A percentile compares a stretch with the other conserved stretches of the same genome.
Conservation (phyloP, 2,888 invertebrate genomes). For the Drosophila lutescens region DNA sequence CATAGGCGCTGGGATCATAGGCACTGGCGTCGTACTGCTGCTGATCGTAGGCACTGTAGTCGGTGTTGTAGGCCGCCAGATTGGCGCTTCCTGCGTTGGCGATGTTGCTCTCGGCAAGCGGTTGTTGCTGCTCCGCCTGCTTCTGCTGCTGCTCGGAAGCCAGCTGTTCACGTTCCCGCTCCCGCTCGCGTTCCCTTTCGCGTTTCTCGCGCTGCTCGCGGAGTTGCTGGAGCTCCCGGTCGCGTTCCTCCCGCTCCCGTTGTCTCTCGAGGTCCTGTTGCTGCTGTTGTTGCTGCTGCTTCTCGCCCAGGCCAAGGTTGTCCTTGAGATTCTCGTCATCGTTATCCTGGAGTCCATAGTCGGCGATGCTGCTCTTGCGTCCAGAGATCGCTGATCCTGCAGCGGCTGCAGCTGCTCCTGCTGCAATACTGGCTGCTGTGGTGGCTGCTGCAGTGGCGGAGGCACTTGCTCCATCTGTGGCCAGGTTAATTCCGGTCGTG, state of each 20-base stretch:
- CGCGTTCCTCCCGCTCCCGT: constrained; percentile 53
- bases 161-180: constrained; percentile 56
- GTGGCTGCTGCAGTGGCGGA: constrained; percentile 29
- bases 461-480: constrained; percentile 45
- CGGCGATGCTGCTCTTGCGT: constrained; percentile 50
- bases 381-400: constrained; percentile 24
- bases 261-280: constrained; percentile 44
- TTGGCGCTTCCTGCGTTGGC: constrained; percentile 64
- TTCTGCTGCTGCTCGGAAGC: constrained; percentile 56
- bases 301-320: constrained; percentile 83
- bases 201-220: constrained; percentile 62
- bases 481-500: constrained; percentile 60
- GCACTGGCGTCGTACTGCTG: constrained; percentile 81
- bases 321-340: constrained; percentile 84
- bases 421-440: constrained; percentile 49
- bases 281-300: constrained; percentile 75
- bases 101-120: constrained; percentile 52
- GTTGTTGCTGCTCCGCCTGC: constrained; percentile 27
- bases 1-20: constrained; percentile 77
- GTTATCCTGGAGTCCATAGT: constrained; percentile 80
- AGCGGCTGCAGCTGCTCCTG: constrained; percentile 51
- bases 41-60: constrained; percentile 82
- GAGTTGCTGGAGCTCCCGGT: constrained; percentile 26
- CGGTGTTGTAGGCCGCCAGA: constrained; percentile 76
- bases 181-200: constrained; percentile 51